These are phyloP conservation scores for Sebastes baramenuke DNA, from an alignment of 2,797 vertebrate species.

Conservation along the genomic window DNA sequence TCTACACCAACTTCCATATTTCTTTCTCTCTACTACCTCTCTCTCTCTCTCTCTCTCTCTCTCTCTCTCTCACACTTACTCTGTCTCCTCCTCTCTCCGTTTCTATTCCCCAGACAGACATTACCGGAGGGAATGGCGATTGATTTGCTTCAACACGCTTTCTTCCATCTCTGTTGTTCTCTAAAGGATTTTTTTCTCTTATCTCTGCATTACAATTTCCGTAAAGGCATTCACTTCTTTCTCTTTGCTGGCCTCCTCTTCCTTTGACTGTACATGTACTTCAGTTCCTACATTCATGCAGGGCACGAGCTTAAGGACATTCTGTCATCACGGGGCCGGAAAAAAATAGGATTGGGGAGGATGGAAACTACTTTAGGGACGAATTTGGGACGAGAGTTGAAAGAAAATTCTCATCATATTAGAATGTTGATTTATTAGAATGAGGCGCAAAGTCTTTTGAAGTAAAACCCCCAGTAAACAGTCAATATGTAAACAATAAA, in stretches of 20 bases:
- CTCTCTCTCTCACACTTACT: background rate
- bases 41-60: background rate
- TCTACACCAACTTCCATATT: background rate
- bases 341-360: too few species aligned
- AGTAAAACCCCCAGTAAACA: too few species aligned
- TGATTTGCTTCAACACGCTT: constrained; percentile 44
- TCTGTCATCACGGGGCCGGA: too few species aligned
- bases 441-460: too few species aligned
- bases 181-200: constrained; percentile 26
- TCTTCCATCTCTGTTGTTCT: constrained; percentile 18
- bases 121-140: constrained; percentile 40
- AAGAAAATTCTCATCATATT: too few species aligned
- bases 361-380: too few species aligned
- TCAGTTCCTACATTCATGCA: background rate
- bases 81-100: background rate
- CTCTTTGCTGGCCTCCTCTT: background rate
- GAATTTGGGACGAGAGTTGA: too few species aligned
- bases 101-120: constrained; percentile 41
- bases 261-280: background rate
- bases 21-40: background rate
- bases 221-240: background rate
- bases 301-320: too few species aligned
- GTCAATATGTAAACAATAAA: too few species aligned
- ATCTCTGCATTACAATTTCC: background rate
- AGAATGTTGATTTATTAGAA: too few species aligned